Evolutionary conservation across 1,140 invertebrate genomes (phyloP).

Genomic region (Liolophura sinensis): DNA sequence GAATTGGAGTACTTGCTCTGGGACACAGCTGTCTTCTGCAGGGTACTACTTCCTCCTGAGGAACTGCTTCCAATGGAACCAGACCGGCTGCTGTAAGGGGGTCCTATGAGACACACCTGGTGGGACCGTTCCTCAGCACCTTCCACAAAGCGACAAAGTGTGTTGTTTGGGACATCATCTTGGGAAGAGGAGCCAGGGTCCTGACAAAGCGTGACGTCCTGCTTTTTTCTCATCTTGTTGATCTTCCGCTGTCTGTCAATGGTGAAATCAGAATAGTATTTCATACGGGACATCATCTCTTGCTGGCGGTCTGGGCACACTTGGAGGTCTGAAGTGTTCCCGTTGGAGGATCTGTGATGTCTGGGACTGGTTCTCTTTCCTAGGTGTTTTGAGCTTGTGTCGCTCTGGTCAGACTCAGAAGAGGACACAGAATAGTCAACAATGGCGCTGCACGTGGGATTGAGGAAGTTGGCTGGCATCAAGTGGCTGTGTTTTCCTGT

Average conservation of each 20-base stretch:
- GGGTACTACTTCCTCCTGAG: too few relatives aligned
- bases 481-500: constrained; percentile 19
- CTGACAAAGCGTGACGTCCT: too few relatives aligned
- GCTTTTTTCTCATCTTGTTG: constrained; percentile 13
- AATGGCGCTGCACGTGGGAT: constrained; percentile 12
- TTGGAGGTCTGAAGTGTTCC: constrained; percentile 28
- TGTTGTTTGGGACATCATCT: too few relatives aligned
- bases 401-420: constrained; percentile 28
- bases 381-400: constrained; percentile 25
- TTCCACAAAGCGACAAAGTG: too few relatives aligned
- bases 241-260: constrained; percentile 43
- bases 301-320: constrained; percentile 40
- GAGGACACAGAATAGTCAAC: constrained; percentile 19
- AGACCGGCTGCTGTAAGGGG: too few relatives aligned
- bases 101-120: too few relatives aligned
- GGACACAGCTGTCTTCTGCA: too few relatives aligned
- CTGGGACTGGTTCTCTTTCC: constrained; percentile 30
- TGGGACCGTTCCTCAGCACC: too few relatives aligned
- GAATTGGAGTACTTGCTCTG: too few relatives aligned
- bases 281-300: constrained; percentile 39
- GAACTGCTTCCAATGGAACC: too few relatives aligned
- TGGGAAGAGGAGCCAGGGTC: too few relatives aligned
- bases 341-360: constrained; percentile 21
- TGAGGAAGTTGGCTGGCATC: constrained; percentile 13
- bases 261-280: constrained; percentile 47